These are phyloP conservation scores for Protodeltote pygarga DNA, from an alignment of 2,888 invertebrate species.

Conservation along the genomic window DNA sequence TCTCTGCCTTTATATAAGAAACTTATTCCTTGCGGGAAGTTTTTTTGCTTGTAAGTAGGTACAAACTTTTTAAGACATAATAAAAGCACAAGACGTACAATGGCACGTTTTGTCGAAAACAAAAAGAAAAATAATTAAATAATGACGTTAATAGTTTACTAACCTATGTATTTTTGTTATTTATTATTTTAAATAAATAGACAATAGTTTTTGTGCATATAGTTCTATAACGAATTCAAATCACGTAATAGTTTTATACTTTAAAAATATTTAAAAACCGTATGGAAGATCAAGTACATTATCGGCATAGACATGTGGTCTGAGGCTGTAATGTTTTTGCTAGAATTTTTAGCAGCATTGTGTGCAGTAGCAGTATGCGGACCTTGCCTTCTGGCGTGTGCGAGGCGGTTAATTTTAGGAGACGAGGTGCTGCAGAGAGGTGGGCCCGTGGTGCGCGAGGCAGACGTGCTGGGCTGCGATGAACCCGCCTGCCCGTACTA, in stretches of 20 bases:
- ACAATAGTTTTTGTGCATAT: slow-evolving; percentile 12
- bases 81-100: too few species aligned
- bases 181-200: slow-evolving; percentile 26
- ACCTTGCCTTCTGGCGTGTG: slow-evolving; percentile 75
- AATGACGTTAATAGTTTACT: slow-evolving; percentile 32
- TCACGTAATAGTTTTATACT: slow-evolving; percentile 1
- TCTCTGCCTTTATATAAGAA: background rate
- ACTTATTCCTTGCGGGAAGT: too few species aligned
- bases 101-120: slow-evolving; percentile 2
- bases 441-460: slow-evolving; percentile 61
- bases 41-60: too few species aligned
- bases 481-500: slow-evolving; percentile 82
- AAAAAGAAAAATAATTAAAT: slow-evolving; percentile 21
- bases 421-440: slow-evolving; percentile 69
- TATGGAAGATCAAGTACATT: slow-evolving; percentile 27
- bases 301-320: slow-evolving; percentile 59
- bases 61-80: too few species aligned
- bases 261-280: slow-evolving; percentile 7
- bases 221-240: slow-evolving; percentile 6
- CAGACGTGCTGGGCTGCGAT: slow-evolving; percentile 77
- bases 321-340: slow-evolving; percentile 72
- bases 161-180: slow-evolving; percentile 32
- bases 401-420: slow-evolving; percentile 69
- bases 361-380: slow-evolving; percentile 81
- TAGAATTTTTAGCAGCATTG: slow-evolving; percentile 75